Evolutionary conservation across 2,797 vertebrate species (phyloP).

Genomic region (Ficedula albicollis): DNA sequence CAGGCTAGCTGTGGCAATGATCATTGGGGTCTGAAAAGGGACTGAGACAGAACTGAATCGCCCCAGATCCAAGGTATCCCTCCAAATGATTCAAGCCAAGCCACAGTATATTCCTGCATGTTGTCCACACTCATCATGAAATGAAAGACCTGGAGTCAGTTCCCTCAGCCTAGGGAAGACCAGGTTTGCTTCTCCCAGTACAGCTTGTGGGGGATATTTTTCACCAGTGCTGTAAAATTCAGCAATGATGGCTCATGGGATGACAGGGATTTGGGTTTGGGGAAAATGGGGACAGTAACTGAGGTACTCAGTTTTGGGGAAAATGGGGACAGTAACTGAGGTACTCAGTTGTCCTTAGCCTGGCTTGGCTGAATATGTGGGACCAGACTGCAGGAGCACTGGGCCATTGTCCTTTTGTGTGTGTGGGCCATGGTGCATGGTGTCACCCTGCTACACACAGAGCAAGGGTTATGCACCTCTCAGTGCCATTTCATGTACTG

Average conservation of each 20-base stretch:
- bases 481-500: neutral
- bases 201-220: neutral
- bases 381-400: neutral
- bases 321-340: neutral
- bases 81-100: neutral
- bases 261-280: neutral
- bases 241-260: neutral
- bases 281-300: neutral
- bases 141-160: neutral
- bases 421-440: accelerated
- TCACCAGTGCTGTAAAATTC: neutral
- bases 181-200: neutral
- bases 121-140: accelerated
- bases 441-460: neutral
- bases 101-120: neutral
- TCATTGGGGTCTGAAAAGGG: neutral
- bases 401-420: neutral
- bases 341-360: neutral
- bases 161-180: neutral
- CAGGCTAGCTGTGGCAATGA: neutral
- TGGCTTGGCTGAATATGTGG: neutral
- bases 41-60: neutral
- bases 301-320: no score
- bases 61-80: neutral
- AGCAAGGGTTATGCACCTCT: accelerated